phyloP scores from a whole-genome alignment of 1,140 invertebrate species.

The Bombus haemorrhoidalis region DNA sequence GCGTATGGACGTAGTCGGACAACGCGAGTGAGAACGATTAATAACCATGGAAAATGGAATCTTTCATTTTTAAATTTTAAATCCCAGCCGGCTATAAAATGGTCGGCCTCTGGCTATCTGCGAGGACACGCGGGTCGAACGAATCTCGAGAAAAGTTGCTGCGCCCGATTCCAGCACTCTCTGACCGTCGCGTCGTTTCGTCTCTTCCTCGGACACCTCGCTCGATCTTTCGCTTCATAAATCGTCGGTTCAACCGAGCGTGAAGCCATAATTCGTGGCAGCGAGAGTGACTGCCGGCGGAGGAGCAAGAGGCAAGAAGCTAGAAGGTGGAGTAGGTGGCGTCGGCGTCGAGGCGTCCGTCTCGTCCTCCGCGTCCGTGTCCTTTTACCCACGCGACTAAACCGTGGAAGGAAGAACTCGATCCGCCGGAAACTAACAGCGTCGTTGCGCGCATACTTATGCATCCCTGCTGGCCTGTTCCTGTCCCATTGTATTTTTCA shows the following conservation, averaged over 20 bases:
- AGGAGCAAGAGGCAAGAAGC: too few relatives aligned
- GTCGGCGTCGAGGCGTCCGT: constrained; percentile 50
- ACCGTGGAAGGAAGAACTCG: constrained; percentile 55
- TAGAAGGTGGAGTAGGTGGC: constrained; percentile 23
- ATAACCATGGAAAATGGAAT: constrained; percentile 24
- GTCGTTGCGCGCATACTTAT: constrained; percentile 52
- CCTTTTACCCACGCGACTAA: constrained; percentile 52
- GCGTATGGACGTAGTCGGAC: background rate
- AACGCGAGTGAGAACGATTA: background rate
- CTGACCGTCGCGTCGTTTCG: constrained; percentile 9
- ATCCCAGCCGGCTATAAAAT: background rate
- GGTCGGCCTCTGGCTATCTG: background rate
- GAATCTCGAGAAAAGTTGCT: constrained; percentile 31
- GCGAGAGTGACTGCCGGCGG: constrained; percentile 13
- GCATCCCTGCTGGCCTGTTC: background rate
- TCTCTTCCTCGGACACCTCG: constrained; percentile 39
- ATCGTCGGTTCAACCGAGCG: constrained; percentile 61
- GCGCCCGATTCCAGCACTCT: background rate
- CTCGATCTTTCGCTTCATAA: constrained; percentile 65
- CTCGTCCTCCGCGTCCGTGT: constrained; percentile 40
- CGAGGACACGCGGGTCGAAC: background rate
- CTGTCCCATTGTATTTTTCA: background rate
- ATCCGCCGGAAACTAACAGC: constrained; percentile 50
- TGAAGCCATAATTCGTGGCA: constrained; percentile 66
- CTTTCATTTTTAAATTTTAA: background rate